A percentile compares a stretch with the other conserved stretches of the same genome.
phyloP scores from a whole-genome alignment of 2,113 vertebrate genomes.

The Seriola aureovittata region DNA sequence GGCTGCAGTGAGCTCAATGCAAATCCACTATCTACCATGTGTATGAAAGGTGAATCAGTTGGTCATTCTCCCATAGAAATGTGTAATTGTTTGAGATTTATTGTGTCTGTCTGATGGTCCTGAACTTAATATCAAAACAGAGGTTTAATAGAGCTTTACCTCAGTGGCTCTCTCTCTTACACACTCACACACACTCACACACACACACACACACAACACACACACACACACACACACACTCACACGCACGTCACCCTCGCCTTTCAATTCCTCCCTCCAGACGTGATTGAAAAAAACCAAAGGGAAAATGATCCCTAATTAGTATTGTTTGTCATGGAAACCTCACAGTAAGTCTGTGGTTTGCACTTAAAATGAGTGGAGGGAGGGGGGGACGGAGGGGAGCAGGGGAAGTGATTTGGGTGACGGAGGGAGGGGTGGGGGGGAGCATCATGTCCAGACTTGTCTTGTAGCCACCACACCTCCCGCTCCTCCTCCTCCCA shows the following conservation, averaged over 20 bases:
- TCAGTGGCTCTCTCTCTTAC: background rate
- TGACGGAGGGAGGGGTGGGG: background rate
- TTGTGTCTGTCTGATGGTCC: background rate
- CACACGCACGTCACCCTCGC: background rate
- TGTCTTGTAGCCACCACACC: slow-evolving; percentile 28
- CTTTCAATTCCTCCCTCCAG: background rate
- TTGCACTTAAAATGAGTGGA: slow-evolving; percentile 37
- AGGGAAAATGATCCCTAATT: slow-evolving; percentile 75
- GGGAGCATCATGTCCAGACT: slow-evolving; percentile 53
- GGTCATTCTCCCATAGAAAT: background rate
- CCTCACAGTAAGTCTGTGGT: slow-evolving; percentile 62
- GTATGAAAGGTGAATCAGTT: background rate
- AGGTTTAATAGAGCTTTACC: background rate
- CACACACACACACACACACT: too few species aligned
- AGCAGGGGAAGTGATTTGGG: slow-evolving; percentile 35
- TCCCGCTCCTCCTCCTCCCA: slow-evolving; percentile 25
- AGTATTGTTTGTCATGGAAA: slow-evolving; percentile 75
- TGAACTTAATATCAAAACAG: slow-evolving; percentile 13
- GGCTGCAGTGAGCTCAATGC: background rate
- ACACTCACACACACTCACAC: too few species aligned
- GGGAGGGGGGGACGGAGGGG: slow-evolving; percentile 26
- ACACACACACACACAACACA: too few species aligned
- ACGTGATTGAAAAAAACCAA: slow-evolving; percentile 31
- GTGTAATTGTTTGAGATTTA: background rate
- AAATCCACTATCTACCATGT: background rate